These are phyloP conservation scores for Peucedramus taeniatus DNA, from an alignment of 2,113 vertebrate genomes.

Conservation along the genomic window DNA sequence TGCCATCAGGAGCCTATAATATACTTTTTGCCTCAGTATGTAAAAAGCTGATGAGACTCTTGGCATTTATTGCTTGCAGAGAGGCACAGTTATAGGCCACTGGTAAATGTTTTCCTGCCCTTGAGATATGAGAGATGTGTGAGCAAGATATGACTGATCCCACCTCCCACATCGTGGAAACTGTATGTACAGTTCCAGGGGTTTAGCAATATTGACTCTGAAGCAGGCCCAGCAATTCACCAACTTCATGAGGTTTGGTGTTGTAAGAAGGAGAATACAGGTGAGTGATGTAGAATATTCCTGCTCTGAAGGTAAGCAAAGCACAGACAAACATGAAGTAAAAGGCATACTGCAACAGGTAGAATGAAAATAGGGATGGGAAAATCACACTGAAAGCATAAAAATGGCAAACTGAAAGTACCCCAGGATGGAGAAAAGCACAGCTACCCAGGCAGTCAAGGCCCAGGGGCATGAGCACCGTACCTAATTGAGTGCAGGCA, in stretches of 20 bases:
- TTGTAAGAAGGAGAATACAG: background rate
- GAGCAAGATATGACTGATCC: background rate
- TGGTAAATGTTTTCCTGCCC: background rate
- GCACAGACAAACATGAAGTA: fast-evolving
- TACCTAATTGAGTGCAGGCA: background rate
- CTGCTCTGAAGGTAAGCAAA: fast-evolving
- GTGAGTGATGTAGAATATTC: background rate
- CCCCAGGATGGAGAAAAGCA: background rate
- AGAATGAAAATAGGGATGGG: background rate
- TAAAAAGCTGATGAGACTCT: background rate
- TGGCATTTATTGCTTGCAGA: background rate
- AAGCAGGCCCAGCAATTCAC: background rate
- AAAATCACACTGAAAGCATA: background rate
- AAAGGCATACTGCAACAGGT: background rate
- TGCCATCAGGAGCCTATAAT: background rate
- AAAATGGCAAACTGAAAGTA: background rate
- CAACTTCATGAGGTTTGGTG: background rate
- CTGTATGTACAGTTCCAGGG: fast-evolving
- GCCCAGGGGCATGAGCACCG: background rate
- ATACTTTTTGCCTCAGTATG: background rate
- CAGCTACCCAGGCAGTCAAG: fast-evolving
- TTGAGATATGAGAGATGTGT: background rate
- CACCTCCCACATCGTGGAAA: background rate
- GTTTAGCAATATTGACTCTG: background rate
- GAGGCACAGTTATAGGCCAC: background rate